Evolutionary conservation across 2,888 invertebrate genomes (phyloP), one percentile per base, ranked within the genome.

Genomic region (Pollenia labialis): DNA sequence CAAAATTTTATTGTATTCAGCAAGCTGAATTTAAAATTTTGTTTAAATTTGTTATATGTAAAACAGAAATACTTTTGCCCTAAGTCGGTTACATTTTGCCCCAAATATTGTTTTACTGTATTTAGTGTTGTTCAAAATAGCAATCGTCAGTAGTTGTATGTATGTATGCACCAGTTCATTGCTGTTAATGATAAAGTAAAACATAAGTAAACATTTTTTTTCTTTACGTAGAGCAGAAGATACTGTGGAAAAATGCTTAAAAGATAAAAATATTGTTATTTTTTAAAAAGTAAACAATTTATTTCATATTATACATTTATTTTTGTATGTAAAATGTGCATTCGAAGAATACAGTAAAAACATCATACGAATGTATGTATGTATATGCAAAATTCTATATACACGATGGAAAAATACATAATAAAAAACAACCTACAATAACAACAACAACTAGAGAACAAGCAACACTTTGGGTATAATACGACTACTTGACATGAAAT

Each of bases 341-440:
- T 42, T 69, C 48, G 76, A 76, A 32, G 46, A 68, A 60, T 4
- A 4, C 50, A 62, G 32, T 8, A 23, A 77, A 44, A 62, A 62
- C 16, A 54, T n/a, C 14, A 60, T 32, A 32, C 2, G 23, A 2
- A 23, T 23, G 23, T 18, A 54, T 16, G 12, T 0, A 58, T 46
- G 8, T 56, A 44, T 69, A 80, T 82, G 79, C 81, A 81, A 81
- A 79, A 84, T 68, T 79, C 72, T 72, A 69, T 76, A 76, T 4
- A 48, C 56, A 62, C 60, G 69, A 84, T 87, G 86, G 81, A 87
- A 87, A 87, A 84, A 81, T 81, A 83, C 80, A 14, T 64, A 87
- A 77, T 46, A 80, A 79, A 82, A 74, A 23, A 82, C 72, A 62
- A 68, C 75, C 6, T 32, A 32, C 32, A 23, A 23, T 1, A 80